These are phyloP conservation scores for Parazoanthus darwini DNA, from an alignment of 92 coral and sea anemone genomes.

Conservation along the genomic window DNA sequence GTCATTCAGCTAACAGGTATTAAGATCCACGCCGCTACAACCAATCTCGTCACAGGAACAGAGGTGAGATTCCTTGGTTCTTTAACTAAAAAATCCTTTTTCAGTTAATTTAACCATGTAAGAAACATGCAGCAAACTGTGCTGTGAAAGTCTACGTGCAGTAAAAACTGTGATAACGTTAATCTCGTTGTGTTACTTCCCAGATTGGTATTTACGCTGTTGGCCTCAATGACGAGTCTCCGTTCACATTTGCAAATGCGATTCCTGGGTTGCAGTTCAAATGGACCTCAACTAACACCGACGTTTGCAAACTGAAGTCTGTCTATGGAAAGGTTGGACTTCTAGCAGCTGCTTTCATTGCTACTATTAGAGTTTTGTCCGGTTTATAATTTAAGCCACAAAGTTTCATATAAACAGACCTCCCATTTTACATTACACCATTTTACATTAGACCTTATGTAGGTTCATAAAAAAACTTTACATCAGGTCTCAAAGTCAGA, in stretches of 20 bases:
- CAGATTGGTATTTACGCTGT: constrained; percentile 85
- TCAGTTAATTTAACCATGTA: neutral
- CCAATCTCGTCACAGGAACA: constrained; percentile 95
- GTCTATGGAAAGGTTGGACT: constrained; percentile 76
- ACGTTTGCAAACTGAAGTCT: constrained; percentile 94
- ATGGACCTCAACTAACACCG: constrained; percentile 92
- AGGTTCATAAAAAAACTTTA: too few species aligned
- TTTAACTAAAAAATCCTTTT: neutral
- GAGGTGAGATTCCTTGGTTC: constrained; percentile 62
- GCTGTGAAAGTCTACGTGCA: neutral
- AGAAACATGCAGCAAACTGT: neutral
- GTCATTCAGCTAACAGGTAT: constrained; percentile 88
- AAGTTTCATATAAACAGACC: too few species aligned
- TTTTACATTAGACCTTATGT: too few species aligned
- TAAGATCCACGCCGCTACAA: constrained; percentile 80
- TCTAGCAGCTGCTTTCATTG: too few species aligned
- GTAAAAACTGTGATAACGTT: neutral
- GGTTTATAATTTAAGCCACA: too few species aligned
- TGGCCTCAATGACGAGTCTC: constrained; percentile 85
- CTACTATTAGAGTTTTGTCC: too few species aligned
- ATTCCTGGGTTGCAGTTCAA: constrained; percentile 85
- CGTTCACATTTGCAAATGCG: constrained; percentile 87
- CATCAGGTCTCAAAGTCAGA: too few species aligned
- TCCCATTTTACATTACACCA: too few species aligned
- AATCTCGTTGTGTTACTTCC: neutral